phyloP scores from a whole-genome alignment of 2,888 invertebrate genomes.

The Hoplodrina ambigua region DNA sequence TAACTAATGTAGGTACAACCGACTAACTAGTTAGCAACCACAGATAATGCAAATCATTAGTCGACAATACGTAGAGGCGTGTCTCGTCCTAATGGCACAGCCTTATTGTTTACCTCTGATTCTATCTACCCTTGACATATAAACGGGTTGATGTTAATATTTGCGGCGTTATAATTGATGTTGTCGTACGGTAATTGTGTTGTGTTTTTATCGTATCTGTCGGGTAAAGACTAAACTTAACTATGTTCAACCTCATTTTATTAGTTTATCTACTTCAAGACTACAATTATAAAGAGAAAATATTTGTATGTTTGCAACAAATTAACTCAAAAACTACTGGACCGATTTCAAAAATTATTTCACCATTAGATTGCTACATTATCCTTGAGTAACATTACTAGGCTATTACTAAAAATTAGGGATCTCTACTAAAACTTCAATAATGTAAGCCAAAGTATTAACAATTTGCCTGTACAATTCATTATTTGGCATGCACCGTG shows the following conservation, averaged over 20 bases:
- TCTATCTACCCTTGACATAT: slow-evolving; percentile 63
- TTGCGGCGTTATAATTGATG: slow-evolving; percentile 47
- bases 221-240: neutral
- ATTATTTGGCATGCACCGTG: too few relatives aligned
- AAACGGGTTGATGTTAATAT: slow-evolving; percentile 52
- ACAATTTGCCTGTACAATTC: too few relatives aligned
- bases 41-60: slow-evolving; percentile 54
- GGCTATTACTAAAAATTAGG: too few relatives aligned
- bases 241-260: slow-evolving; percentile 1
- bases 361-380: too few relatives aligned
- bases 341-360: too few relatives aligned
- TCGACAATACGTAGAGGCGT: slow-evolving; percentile 59
- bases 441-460: too few relatives aligned
- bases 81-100: slow-evolving; percentile 48
- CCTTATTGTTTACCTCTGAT: slow-evolving; percentile 57
- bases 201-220: slow-evolving; percentile 15
- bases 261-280: neutral
- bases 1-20: neutral
- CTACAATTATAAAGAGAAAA: too few relatives aligned
- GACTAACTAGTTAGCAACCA: slow-evolving; percentile 21
- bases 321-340: too few relatives aligned
- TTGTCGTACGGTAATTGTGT: slow-evolving; percentile 19
- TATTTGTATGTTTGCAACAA: too few relatives aligned
- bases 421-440: too few relatives aligned
- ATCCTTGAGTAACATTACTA: too few relatives aligned